A percentile compares a stretch with the other conserved stretches of the same genome.
phyloP scores from a whole-genome alignment of 2,113 vertebrate species.

The Eolophus roseicapilla region DNA sequence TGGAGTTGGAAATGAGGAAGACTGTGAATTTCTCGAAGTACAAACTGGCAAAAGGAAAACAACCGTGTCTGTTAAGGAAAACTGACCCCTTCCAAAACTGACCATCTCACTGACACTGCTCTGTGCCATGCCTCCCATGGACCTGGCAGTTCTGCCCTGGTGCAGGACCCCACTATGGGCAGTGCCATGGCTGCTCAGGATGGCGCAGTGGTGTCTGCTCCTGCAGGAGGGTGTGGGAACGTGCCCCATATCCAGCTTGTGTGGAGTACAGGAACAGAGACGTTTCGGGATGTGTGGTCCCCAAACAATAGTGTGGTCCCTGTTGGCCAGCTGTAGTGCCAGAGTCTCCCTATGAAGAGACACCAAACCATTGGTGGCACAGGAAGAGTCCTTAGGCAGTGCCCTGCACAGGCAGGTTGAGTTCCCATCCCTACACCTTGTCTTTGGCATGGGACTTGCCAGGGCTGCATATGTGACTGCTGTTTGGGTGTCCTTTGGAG shows the following conservation, averaged over 20 bases:
- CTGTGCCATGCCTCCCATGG: neutral
- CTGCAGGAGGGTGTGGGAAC: neutral
- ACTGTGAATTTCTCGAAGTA: neutral
- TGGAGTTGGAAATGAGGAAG: neutral
- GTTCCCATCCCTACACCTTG: neutral
- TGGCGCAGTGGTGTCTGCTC: neutral
- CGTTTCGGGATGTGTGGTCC: neutral
- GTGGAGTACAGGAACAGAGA: neutral
- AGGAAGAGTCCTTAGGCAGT: neutral
- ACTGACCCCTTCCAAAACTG: neutral
- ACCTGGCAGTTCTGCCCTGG: neutral
- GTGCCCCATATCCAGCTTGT: neutral
- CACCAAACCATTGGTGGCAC: accelerated
- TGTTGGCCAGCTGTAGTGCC: neutral
- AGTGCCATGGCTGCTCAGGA: accelerated
- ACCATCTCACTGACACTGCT: neutral
- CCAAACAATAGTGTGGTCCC: neutral
- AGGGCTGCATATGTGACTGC: neutral
- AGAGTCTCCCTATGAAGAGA: neutral
- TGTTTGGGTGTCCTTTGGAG: neutral
- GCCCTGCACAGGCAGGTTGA: neutral
- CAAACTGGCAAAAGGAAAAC: neutral
- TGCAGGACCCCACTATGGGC: neutral
- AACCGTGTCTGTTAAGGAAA: accelerated
- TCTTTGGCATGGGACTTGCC: neutral